A percentile compares a stretch with the other conserved stretches of the same genome.
phyloP scores from a whole-genome alignment of 2,888 invertebrate species.

The Diarsia rubi region DNA sequence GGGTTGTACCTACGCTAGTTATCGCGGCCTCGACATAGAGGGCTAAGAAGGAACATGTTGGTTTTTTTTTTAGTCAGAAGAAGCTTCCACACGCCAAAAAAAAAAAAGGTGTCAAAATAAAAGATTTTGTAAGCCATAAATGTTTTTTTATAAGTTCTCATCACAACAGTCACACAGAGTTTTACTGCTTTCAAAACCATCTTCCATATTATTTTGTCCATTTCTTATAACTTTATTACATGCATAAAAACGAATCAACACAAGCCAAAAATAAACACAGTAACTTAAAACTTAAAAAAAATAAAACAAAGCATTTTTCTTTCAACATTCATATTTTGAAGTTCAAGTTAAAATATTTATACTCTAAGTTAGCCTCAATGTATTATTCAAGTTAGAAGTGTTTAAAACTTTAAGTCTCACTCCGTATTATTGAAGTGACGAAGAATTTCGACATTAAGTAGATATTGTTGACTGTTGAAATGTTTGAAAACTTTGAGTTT shows the following conservation, averaged over 20 bases:
- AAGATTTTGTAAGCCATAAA: neutral
- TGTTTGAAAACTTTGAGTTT: slow-evolving; percentile 39
- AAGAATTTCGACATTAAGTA: slow-evolving; percentile 54
- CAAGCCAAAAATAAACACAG: neutral
- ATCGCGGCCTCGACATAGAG: too few species aligned
- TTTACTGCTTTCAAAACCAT: neutral
- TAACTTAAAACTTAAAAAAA: slow-evolving; percentile 2
- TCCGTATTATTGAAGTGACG: slow-evolving; percentile 37
- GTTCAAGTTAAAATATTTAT: slow-evolving; percentile 49
- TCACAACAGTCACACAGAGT: rapidly evolving
- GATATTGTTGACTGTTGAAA: slow-evolving; percentile 39
- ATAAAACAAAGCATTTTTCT: slow-evolving; percentile 5
- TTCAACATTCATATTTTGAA: slow-evolving; percentile 30
- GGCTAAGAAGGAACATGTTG: too few species aligned
- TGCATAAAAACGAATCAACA: neutral
- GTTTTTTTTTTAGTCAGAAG: too few species aligned
- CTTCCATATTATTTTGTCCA: too few species aligned
- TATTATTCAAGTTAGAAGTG: slow-evolving; percentile 45
- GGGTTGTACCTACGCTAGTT: too few species aligned
- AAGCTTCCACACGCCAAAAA: too few species aligned
- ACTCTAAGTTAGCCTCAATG: slow-evolving; percentile 28
- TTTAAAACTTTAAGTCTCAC: slow-evolving; percentile 50
- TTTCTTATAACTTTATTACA: neutral
- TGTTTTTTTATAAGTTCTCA: neutral
- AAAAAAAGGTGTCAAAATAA: neutral